Evolutionary conservation across 2,888 invertebrate genomes (phyloP).

Genomic region (Pantelozetes paolii): DNA sequence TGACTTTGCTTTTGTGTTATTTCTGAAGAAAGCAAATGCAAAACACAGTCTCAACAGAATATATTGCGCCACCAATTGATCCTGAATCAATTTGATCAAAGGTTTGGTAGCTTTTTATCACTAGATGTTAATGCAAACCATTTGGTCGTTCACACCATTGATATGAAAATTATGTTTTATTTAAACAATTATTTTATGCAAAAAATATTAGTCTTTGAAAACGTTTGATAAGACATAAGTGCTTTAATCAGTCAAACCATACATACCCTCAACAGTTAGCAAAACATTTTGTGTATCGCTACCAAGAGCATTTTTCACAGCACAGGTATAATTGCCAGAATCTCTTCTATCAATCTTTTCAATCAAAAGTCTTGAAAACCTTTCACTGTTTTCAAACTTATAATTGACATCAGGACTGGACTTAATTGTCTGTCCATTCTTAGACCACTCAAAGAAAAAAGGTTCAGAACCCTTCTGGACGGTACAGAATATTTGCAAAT

Average conservation of each 20-base stretch:
- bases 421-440: conserved; percentile 41
- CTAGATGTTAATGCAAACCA: no score
- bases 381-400: conserved; percentile 31
- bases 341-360: conserved; percentile 14
- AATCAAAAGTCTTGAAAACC: conserved; percentile 8
- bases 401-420: background rate
- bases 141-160: no score
- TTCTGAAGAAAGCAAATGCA: background rate
- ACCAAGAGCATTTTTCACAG: conserved; percentile 18
- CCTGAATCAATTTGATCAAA: background rate
- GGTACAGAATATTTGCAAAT: conserved; percentile 17
- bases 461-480: conserved; percentile 41
- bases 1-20: background rate
- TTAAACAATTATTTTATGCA: background rate
- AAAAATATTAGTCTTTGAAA: background rate
- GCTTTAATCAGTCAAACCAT: background rate
- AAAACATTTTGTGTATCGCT: background rate
- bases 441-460: conserved; percentile 44
- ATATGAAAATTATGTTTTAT: no score
- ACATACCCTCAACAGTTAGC: conserved; percentile 3
- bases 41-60: background rate
- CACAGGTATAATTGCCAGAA: conserved; percentile 31
- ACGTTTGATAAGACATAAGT: background rate
- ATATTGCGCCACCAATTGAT: background rate
- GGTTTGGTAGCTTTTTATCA: background rate